Percentiles rank a stretch among this genome's conserved stretches.
Evolutionary conservation across 2,888 invertebrate species (phyloP).

Genomic region (Fragum whitleyi): DNA sequence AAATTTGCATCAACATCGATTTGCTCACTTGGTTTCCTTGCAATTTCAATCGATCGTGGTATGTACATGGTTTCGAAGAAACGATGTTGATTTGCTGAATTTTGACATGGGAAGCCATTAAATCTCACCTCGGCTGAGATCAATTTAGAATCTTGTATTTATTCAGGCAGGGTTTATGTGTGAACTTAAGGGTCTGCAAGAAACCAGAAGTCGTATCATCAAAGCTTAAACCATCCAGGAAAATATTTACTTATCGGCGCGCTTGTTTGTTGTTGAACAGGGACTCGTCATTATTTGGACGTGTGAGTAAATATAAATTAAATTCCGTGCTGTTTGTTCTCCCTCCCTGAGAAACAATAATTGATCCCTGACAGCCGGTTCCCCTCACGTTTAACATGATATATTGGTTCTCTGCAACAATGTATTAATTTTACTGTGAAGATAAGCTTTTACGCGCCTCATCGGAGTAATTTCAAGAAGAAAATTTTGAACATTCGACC

Average conservation of each 20-base stretch:
- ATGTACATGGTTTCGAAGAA: too few relatives aligned
- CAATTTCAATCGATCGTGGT: too few relatives aligned
- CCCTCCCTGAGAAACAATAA: conserved; percentile 61
- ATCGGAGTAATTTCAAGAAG: too few relatives aligned
- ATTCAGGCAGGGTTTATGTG: conserved; percentile 67
- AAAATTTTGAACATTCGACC: neutral
- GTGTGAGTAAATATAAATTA: conserved; percentile 68
- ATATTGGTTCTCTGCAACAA: conserved; percentile 12
- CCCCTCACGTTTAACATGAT: conserved; percentile 7
- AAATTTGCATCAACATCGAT: too few relatives aligned
- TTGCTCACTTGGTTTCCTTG: too few relatives aligned
- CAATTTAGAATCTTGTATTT: conserved; percentile 39
- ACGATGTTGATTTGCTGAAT: too few relatives aligned
- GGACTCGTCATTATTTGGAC: conserved; percentile 64
- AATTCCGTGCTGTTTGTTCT: conserved; percentile 64
- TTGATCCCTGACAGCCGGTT: conserved; percentile 32
- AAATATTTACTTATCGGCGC: conserved; percentile 63
- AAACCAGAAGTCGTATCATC: conserved; percentile 20
- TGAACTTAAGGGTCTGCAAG: conserved; percentile 37
- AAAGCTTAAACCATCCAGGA: conserved; percentile 30
- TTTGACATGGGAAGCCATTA: neutral
- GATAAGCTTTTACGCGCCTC: neutral
- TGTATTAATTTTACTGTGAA: neutral
- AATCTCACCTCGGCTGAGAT: conserved; percentile 39
- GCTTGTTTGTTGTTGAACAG: conserved; percentile 65